Base-by-base conservation (phyloP, 2,888 invertebrate species). In the Coleophora deauratella region DNA sequence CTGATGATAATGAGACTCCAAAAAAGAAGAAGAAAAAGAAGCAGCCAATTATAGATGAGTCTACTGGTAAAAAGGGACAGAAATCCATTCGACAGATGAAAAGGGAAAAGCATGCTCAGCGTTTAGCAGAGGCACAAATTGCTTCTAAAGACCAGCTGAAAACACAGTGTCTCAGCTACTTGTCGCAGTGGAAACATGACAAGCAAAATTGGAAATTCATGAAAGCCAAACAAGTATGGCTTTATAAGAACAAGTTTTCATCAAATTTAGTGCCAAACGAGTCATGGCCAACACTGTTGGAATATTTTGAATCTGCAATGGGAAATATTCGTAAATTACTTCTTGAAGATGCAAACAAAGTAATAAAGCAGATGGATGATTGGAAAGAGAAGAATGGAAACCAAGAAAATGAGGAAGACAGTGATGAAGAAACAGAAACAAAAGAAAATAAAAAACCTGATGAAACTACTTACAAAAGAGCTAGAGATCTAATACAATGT, bases 191-290 rank as follows among this genome's bases (percentile, higher is more conserved):
- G 94, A 91, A 93, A 66, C 85, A 92, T 60, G 86, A 88, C 45
- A 87, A 75, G 49, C 73, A 72, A 35, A 88, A 91, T 54, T 94
- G 94, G 94, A 94, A 93, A 68, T 94, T 94, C 64, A 91, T 91
- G 71, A 94, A 94, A 70, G 71, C 90, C 1, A 89, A 89, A 45
- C 94, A 94, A 75, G 88, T 91, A n/a, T 93, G 93, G 88, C 76
- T 94, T 38, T 89, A 89, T 51, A 90, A 91, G 49, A 88, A 92
- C 56, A 88, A 92, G 54, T 89, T 92, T 50, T 88, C 91, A 44
- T 72, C 85, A 10, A 62, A 69, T 3, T 85, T 88, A 49, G 66
- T 93, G 7, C 88, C 90, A 3, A 87, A 89, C 34, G 77, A 88
- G 14, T 75, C 89, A 47, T 94, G 92, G 89, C 85, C 88, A 2